A percentile compares a stretch with the other conserved stretches of the same genome.
phyloP scores from a whole-genome alignment of 2,888 invertebrate genomes.

The Metellina segmentata region DNA sequence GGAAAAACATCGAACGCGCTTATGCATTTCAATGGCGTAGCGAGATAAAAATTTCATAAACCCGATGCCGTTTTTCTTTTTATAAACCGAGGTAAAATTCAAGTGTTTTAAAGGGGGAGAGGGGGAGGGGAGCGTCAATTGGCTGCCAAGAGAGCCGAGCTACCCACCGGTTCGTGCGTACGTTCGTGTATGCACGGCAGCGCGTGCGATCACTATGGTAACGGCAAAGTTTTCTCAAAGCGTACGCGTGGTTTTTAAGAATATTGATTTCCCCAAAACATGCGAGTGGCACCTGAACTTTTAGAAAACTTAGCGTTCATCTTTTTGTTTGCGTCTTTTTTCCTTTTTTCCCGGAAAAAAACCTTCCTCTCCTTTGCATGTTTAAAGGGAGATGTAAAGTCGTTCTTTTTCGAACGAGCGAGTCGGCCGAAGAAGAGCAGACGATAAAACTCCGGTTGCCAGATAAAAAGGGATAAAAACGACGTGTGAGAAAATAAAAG shows the following conservation, averaged over 20 bases:
- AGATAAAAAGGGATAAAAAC: slow-evolving; percentile 58
- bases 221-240: slow-evolving; percentile 59
- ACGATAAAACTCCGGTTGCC: neutral
- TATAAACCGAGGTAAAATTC: slow-evolving; percentile 72
- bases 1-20: slow-evolving; percentile 54
- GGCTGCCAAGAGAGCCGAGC: slow-evolving; percentile 67
- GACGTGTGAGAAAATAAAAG: slow-evolving; percentile 67
- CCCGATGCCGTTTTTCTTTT: slow-evolving; percentile 60
- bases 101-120: slow-evolving; percentile 65
- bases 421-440: neutral
- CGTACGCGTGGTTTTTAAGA: slow-evolving; percentile 73
- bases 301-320: slow-evolving; percentile 55
- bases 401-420: slow-evolving; percentile 60
- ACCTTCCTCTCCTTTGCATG: neutral
- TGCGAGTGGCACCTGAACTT: slow-evolving; percentile 52
- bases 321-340: slow-evolving; percentile 49
- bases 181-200: neutral
- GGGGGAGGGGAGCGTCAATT: slow-evolving; percentile 67
- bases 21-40: slow-evolving; percentile 36
- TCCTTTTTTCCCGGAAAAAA: neutral
- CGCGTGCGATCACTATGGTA: slow-evolving; percentile 59
- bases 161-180: slow-evolving; percentile 19
- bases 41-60: slow-evolving; percentile 64
- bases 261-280: slow-evolving; percentile 56
- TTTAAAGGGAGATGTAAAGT: slow-evolving; percentile 21